Evolutionary conservation across 2,113 vertebrate species (phyloP).

Genomic region (Zosterops japonicus): DNA sequence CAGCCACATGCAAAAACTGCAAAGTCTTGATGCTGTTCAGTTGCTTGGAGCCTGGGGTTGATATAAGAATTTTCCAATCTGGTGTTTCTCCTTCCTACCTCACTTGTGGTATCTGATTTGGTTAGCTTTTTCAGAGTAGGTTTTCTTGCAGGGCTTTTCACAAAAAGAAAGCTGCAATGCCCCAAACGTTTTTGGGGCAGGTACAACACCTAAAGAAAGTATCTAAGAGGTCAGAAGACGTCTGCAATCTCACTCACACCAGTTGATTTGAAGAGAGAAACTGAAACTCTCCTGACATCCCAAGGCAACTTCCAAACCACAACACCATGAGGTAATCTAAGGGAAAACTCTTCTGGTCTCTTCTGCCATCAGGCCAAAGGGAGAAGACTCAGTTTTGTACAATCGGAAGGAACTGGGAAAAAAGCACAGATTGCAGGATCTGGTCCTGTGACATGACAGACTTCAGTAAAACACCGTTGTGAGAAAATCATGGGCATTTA

Average conservation of each 20-base stretch:
- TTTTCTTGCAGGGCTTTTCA: background rate
- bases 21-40: background rate
- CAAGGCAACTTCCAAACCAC: background rate
- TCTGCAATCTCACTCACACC: background rate
- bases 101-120: background rate
- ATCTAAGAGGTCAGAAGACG: background rate
- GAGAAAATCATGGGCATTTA: background rate
- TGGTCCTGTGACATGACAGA: rapidly evolving
- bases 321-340: background rate
- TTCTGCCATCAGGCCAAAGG: rapidly evolving
- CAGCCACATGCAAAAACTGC: background rate
- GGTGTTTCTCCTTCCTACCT: background rate
- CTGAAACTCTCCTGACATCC: background rate
- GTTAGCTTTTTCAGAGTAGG: background rate
- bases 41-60: background rate
- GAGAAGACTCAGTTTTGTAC: background rate
- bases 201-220: background rate
- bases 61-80: background rate
- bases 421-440: background rate
- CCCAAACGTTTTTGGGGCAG: background rate
- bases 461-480: background rate
- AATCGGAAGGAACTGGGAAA: background rate
- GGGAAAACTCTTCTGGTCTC: background rate
- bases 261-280: background rate
- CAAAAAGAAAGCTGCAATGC: background rate